A percentile compares a stretch with the other conserved stretches of the same genome.
These are phyloP conservation scores for Drosophila setosimentum DNA, from an alignment of 2,888 invertebrate genomes.

Conservation along the genomic window DNA sequence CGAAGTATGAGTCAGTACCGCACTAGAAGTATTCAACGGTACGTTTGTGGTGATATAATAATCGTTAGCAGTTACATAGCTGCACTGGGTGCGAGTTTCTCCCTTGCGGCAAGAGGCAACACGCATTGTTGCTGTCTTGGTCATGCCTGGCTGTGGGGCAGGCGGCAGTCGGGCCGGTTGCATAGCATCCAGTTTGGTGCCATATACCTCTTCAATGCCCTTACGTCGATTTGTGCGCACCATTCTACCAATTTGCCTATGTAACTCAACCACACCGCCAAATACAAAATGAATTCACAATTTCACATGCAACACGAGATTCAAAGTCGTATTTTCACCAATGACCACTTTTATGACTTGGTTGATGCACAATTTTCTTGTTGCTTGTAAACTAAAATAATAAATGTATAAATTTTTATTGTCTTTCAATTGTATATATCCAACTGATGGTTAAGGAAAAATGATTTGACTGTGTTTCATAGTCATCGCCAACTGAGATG, in stretches of 20 bases:
- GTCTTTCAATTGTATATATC: conserved; percentile 54
- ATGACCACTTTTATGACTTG: conserved; percentile 13
- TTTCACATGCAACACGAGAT: conserved; percentile 23
- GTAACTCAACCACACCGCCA: conserved; percentile 34
- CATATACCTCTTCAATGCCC: conserved; percentile 81
- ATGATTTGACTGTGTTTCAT: conserved; percentile 19
- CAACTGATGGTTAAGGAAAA: conserved; percentile 50
- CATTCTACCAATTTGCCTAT: conserved; percentile 55
- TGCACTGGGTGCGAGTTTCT: conserved; percentile 65
- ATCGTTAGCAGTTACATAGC: conserved; percentile 67
- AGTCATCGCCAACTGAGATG: conserved; percentile 29
- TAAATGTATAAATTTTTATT: conserved; percentile 48
- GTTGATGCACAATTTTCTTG: conserved; percentile 22
- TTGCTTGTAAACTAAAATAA: conserved; percentile 52
- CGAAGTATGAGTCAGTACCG: conserved; percentile 10
- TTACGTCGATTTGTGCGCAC: conserved; percentile 79
- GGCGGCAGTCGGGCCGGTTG: conserved; percentile 54
- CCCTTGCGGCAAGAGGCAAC: conserved; percentile 43
- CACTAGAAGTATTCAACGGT: conserved; percentile 49
- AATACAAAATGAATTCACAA: conserved; percentile 10
- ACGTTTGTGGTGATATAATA: conserved; percentile 70
- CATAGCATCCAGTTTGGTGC: conserved; percentile 67
- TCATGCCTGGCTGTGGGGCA: conserved; percentile 42
- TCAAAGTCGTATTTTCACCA: conserved; percentile 15
- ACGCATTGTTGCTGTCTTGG: conserved; percentile 59